Evolutionary conservation across 2,888 invertebrate genomes (phyloP), one percentile per base, ranked within the genome.

Genomic region (Acronicta alni): DNA sequence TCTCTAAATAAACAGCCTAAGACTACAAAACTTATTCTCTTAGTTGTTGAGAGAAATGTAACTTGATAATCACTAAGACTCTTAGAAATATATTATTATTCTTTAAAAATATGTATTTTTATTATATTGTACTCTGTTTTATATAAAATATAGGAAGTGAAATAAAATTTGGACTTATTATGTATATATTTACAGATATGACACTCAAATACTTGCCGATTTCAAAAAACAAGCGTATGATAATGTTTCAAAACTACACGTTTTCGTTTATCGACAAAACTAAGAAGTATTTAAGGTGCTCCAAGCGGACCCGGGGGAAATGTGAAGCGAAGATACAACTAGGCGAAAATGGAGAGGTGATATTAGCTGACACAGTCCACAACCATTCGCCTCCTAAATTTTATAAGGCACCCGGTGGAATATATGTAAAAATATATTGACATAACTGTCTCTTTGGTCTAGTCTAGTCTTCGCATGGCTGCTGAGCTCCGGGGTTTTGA

Each of bases 201-300:
- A 35, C 9, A 0, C 18, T 77, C 12, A 45, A 9, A 16, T 73
- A 49, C 20, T 38, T 74, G 16, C 59, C 52, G n/a, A 76, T 62
- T 6, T 57, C 61, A 14, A 15, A n/a, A 12, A 54, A 15, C 9
- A 52, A 12, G 18, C 64, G 67, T 4, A 38, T 83, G 12, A 54
- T 79, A 17, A 69, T 81, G 65, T 76, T 75, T 23, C 42, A 71
- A 48, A 47, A 72, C 17, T 73, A 79, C 53, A 59, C 74, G 14
- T 85, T 76, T 65, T 80, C 79, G 3, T 80, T 67, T 26, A 17
- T 63, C 17, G 70, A 76, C 18, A 77, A 61, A 39, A 59, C 48
- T 2, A 82, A 59, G 48, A 77, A 41, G 43, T 74, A 78, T 17
- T 67, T 86, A 15, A 57, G 81, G 4, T 86, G 87, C 42, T 86